Evolutionary conservation across 2,888 invertebrate genomes (phyloP), one percentile per base, ranked within the genome.

Genomic region (Lucinisca nassula): DNA sequence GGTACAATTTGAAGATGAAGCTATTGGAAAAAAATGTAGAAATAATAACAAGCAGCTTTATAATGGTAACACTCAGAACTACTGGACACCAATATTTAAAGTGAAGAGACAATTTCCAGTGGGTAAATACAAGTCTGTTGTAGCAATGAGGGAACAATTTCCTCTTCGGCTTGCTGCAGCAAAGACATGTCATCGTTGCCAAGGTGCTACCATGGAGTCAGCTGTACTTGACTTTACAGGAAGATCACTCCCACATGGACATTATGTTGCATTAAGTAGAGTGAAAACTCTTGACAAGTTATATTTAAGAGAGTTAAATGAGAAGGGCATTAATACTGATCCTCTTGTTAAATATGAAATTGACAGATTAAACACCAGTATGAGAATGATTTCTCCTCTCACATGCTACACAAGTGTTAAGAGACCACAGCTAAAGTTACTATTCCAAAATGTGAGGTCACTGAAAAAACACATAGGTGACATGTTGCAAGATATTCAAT

Each of bases 161-260:
- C 85, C 80, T 51, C 17, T 89, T 24, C 30, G 78, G 35, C 37
- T 30, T 17, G 85, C 79, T 45, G n/a, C 86, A 89, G 40, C 61
- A 70, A 76, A 70, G 81, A 61, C 88, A 89, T 58, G 88, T 85
- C 37, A 49, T 58, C 27, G n/a, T n/a, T n/a, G n/a, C n/a, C n/a
- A n/a, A n/a, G n/a, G n/a, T n/a, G n/a, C n/a, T n/a, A 89, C 85
- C 17, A 51, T 86, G 76, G 45, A 83, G 1, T 27, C 45, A 12
- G 83, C 67, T 30, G 88, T 86, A 21, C 75, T 86, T 0, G 84
- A 89, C 70, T 51, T 89, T 14, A 10, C 24, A 21, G 72, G 81
- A 40, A 55, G 72, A 72, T 17, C 35, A 61, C 21, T 72, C 8
- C n/a, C 61, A 24, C 88, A 89, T 67, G 67, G 10, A 4, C 67